Evolutionary conservation across 1,140 invertebrate genomes (phyloP).

Genomic region (Lepidurus apus): DNA sequence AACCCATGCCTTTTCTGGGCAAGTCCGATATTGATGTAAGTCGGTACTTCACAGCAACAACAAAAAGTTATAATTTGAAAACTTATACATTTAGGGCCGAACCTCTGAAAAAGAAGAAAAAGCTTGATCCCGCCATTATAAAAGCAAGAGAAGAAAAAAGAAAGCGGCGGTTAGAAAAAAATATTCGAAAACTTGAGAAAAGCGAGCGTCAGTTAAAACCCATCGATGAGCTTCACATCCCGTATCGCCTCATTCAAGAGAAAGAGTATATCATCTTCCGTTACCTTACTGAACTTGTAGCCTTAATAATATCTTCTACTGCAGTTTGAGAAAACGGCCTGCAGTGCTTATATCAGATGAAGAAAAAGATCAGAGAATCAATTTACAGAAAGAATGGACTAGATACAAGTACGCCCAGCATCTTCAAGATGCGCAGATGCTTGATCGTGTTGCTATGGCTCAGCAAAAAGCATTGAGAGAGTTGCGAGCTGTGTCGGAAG

Average conservation of each 20-base stretch:
- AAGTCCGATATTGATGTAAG: neutral
- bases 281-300: neutral
- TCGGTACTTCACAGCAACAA: neutral
- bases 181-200: slow-evolving; percentile 70
- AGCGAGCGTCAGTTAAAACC: slow-evolving; percentile 71
- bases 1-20: neutral
- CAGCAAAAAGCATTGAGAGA: slow-evolving; percentile 72
- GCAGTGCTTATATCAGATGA: slow-evolving; percentile 46
- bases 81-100: slow-evolving; percentile 55
- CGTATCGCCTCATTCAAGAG: slow-evolving; percentile 59
- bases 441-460: slow-evolving; percentile 59
- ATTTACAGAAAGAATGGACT: slow-evolving; percentile 66
- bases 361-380: slow-evolving; percentile 50
- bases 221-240: slow-evolving; percentile 69
- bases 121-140: slow-evolving; percentile 69
- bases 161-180: slow-evolving; percentile 73
- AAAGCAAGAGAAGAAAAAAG: slow-evolving; percentile 70
- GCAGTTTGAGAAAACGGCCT: slow-evolving; percentile 52
- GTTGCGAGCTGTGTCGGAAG: slow-evolving; percentile 67
- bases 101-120: slow-evolving; percentile 83
- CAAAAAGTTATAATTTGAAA: neutral
- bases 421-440: slow-evolving; percentile 55
- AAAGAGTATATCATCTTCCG: slow-evolving; percentile 49
- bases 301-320: slow-evolving; percentile 37
- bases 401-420: slow-evolving; percentile 60